phyloP scores from a whole-genome alignment of 2,888 invertebrate species.

The Shargacucullia verbasci region DNA sequence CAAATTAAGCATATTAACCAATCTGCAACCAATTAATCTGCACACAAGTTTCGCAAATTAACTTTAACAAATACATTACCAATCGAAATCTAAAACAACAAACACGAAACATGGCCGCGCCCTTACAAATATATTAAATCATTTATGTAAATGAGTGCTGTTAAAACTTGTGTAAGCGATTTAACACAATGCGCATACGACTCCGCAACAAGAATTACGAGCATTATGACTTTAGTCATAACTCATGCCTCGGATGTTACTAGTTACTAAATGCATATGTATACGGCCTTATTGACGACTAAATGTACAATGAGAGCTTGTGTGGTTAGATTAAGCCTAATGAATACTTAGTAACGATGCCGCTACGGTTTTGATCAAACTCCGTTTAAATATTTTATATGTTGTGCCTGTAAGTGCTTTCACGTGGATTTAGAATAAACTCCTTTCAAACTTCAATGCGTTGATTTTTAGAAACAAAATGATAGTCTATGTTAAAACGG shows the following conservation, averaged over 20 bases:
- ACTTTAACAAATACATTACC: conserved; percentile 6
- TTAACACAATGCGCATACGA: conserved; percentile 51
- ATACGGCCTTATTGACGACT: conserved; percentile 34
- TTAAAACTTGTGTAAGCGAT: conserved; percentile 55
- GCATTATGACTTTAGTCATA: conserved; percentile 40
- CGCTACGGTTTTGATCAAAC: no score
- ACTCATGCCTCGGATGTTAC: conserved; percentile 38
- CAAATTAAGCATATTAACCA: no score
- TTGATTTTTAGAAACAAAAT: no score
- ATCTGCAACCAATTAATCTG: no score
- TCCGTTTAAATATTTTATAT: no score
- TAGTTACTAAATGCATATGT: conserved; percentile 37
- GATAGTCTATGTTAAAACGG: no score
- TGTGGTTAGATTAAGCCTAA: neutral
- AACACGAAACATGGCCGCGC: conserved; percentile 25
- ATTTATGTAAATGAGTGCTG: conserved; percentile 53
- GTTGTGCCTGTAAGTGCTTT: no score
- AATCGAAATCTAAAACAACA: conserved; percentile 3
- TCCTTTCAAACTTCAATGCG: no score
- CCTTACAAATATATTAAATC: conserved; percentile 57
- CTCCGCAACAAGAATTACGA: conserved; percentile 40
- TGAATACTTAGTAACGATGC: neutral
- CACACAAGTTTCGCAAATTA: conserved; percentile 8
- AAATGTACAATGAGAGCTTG: neutral
- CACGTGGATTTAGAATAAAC: no score